These are phyloP conservation scores for Arizona elegans DNA, from an alignment of 2,113 vertebrate species.

Conservation along the genomic window DNA sequence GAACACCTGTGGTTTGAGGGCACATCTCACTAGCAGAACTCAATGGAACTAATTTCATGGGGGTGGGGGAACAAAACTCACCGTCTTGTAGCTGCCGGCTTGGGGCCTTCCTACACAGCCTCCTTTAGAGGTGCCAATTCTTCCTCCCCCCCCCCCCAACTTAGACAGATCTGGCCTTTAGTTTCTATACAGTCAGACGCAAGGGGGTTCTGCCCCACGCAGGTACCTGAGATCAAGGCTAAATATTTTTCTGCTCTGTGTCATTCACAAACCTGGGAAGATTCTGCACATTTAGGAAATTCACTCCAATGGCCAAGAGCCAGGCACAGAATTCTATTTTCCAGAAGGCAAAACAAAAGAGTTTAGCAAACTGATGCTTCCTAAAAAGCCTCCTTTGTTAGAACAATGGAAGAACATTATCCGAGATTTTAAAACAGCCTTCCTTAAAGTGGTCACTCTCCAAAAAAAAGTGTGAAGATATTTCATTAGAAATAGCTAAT, in stretches of 20 bases:
- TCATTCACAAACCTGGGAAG: neutral
- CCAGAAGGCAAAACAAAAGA: neutral
- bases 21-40: constrained; percentile 15
- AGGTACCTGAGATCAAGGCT: neutral
- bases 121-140: neutral
- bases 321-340: neutral
- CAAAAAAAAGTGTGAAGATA: neutral
- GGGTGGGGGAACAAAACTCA: neutral
- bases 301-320: neutral
- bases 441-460: neutral
- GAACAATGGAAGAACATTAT: neutral
- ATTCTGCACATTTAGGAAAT: neutral
- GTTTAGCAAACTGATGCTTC: neutral
- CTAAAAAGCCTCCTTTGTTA: neutral
- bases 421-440: neutral
- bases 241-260: neutral
- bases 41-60: constrained; percentile 20
- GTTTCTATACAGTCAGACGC: neutral
- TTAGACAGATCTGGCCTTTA: neutral
- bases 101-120: neutral
- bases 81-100: neutral
- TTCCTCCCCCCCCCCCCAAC: neutral
- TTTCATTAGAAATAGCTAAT: too few species aligned
- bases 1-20: constrained; percentile 35
- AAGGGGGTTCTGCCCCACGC: neutral